Evolutionary conservation across 1,140 invertebrate species (phyloP).

Genomic region (Hycleus cichorii): DNA sequence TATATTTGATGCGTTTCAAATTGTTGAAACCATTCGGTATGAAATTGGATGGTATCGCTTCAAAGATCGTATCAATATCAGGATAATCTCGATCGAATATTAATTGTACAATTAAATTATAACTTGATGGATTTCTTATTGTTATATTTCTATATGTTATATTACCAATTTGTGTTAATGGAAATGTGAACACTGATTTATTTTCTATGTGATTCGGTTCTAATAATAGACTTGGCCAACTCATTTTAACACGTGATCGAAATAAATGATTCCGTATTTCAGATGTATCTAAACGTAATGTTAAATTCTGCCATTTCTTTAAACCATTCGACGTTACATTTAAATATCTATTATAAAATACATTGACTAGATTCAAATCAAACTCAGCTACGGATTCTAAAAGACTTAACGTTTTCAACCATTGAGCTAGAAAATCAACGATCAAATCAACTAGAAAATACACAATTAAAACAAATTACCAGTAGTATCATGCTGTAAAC

Average conservation of each 20-base stretch:
- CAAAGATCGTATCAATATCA: slow-evolving; percentile 44
- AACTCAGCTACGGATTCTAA: slow-evolving; percentile 54
- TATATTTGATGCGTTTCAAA: slow-evolving; percentile 10
- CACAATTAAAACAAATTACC: slow-evolving; percentile 40
- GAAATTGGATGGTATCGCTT: slow-evolving; percentile 43
- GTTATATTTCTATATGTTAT: slow-evolving; percentile 55
- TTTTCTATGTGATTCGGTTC: slow-evolving; percentile 39
- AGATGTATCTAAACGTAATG: slow-evolving; percentile 68
- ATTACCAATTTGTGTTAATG: slow-evolving; percentile 76
- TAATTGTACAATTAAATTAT: slow-evolving; percentile 54
- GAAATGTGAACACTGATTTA: slow-evolving; percentile 57
- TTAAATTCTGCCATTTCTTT: slow-evolving; percentile 56
- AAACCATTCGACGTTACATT: slow-evolving; percentile 46
- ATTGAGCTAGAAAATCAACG: slow-evolving; percentile 49
- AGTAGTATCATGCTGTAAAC: slow-evolving; percentile 50
- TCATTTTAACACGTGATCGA: slow-evolving; percentile 59
- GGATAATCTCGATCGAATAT: slow-evolving; percentile 54
- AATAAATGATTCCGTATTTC: slow-evolving; percentile 67
- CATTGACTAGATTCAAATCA: slow-evolving; percentile 54
- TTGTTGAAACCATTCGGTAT: slow-evolving; percentile 16
- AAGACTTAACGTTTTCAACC: slow-evolving; percentile 62
- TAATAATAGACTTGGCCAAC: slow-evolving; percentile 59
- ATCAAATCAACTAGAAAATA: not conserved
- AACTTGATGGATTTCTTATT: slow-evolving; percentile 55
- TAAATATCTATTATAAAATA: slow-evolving; percentile 49